Base-by-base conservation (phyloP, 2,888 invertebrate genomes). In the Acleris sparsana region DNA sequence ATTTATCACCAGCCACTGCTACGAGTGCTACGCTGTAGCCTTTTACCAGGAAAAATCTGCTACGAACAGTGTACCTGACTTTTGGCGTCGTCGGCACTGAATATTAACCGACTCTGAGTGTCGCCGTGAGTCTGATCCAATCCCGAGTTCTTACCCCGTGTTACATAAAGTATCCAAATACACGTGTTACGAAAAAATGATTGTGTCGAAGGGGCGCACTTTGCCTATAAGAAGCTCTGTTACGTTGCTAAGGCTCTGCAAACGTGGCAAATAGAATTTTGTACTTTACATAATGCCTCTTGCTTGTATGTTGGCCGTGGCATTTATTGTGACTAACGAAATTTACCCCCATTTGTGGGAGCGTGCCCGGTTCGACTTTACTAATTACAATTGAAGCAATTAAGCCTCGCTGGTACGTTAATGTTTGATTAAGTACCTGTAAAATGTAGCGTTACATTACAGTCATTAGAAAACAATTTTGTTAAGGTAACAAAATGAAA, bases 211-310 rank as follows among this genome's bases (percentile, higher is more conserved):
- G 73, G 77, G 75, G 75, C 77, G 79, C 80, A 84, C 81, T 75
- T 76, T 75, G 72, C 76, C 77, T 76, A 82, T 84, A 85, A 85
- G 84, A 83, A 83, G 82, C 75, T 85, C 77, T 80, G 86, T 86
- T 86, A 83, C 78, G 75, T 75, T 77, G 80, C 79, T 80, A 74
- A 77, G 75, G 78, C 77, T 79, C 77, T 78, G 76, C 77, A 69
- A 72, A 77, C 75, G 77, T 75, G 78, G 75, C 62, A 86, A 87
- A 87, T 86, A 78, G 77, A 82, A 83, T 86, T 86, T 83, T 80
- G 79, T 84, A 84, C 81, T 87, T 86, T 86, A 79, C 87, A 87
- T 87, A 86, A 86, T 82, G 82, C 80, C 81, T 76, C 75, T 72
- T 70, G 70, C 67, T 71, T 71, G 68, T 53, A 60, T 62, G 52